Percentiles rank a stretch among this genome's conserved stretches.
Evolutionary conservation across 2,113 vertebrate genomes (phyloP).

Genomic region (Sakesphorus luctuosus): DNA sequence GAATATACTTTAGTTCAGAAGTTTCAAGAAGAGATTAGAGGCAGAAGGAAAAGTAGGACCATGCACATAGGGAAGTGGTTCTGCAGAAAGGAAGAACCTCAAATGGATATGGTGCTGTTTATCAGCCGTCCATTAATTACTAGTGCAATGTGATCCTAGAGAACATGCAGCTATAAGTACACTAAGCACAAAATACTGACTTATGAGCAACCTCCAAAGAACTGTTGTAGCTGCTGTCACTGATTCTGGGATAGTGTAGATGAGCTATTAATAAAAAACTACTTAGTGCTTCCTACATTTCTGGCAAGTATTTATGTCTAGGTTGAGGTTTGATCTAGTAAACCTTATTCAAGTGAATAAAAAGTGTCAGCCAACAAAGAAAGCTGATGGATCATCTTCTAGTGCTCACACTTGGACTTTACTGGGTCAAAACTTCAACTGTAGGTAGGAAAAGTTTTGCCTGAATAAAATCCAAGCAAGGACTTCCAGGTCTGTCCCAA

Average conservation of each 20-base stretch:
- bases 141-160: neutral
- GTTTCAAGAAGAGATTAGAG: neutral
- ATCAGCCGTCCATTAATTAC: neutral
- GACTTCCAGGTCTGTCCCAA: conserved; percentile 53
- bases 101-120: neutral
- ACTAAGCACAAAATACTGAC: neutral
- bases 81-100: neutral
- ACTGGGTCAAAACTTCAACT: neutral
- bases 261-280: neutral
- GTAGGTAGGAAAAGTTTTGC: neutral
- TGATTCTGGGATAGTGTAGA: neutral
- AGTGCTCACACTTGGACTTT: neutral
- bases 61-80: neutral
- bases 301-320: neutral
- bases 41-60: neutral
- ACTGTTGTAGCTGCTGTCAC: neutral
- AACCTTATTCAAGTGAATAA: neutral
- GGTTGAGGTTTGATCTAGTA: neutral
- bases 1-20: neutral
- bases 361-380: neutral
- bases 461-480: neutral
- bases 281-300: neutral
- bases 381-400: neutral
- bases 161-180: neutral
- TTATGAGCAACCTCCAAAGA: neutral